phyloP scores from a whole-genome alignment of 2,797 vertebrate species.

The Tangara arthus region DNA sequence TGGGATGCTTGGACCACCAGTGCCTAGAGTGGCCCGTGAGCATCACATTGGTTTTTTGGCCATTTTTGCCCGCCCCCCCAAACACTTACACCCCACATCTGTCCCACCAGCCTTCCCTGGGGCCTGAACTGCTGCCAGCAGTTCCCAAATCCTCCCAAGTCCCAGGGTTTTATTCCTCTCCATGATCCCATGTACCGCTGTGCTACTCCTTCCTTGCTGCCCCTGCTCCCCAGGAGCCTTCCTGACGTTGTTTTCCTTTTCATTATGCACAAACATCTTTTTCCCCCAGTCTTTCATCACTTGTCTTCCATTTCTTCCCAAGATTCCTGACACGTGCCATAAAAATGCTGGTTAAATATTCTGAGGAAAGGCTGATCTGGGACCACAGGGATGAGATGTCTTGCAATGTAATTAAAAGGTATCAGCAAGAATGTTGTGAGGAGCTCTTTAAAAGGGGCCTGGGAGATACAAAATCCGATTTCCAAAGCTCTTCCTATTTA shows the following conservation, averaged over 20 bases:
- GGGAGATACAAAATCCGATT: not conserved
- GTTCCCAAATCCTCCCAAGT: not conserved
- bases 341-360: not conserved
- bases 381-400: not conserved
- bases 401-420: constrained; percentile 44
- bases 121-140: not conserved
- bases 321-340: not conserved
- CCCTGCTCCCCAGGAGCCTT: not conserved
- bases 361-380: not conserved
- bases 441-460: not conserved
- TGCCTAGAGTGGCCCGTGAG: not conserved
- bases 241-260: not conserved
- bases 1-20: rapidly evolving
- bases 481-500: not conserved
- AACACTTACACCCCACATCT: not conserved
- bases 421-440: not conserved
- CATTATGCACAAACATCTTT: not conserved
- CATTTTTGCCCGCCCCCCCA: rapidly evolving
- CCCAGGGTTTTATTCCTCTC: not conserved
- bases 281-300: not conserved
- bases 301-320: not conserved
- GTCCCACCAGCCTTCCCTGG: not conserved
- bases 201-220: not conserved
- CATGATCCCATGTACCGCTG: rapidly evolving
- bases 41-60: not conserved